Percentiles rank a stretch among this genome's conserved stretches.
phyloP scores from a whole-genome alignment of 2,113 vertebrate species.

The Perognathus longimembris region DNA sequence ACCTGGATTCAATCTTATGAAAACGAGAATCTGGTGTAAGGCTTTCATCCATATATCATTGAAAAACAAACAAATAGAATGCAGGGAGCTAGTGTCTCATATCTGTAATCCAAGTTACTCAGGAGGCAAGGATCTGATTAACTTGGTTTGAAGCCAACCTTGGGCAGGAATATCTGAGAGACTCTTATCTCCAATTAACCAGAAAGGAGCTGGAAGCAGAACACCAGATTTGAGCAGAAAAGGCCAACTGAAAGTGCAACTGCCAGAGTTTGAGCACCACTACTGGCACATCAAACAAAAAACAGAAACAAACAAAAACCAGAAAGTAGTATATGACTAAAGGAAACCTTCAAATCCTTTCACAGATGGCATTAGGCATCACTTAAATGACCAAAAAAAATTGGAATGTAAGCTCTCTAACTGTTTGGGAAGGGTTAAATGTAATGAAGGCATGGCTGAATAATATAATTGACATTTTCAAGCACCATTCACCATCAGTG shows the following conservation, averaged over 20 bases:
- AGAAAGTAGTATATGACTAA: background rate
- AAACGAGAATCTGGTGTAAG: constrained; percentile 8
- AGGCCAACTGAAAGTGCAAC: too few relatives aligned
- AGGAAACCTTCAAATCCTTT: constrained; percentile 16
- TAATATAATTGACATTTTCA: constrained; percentile 52
- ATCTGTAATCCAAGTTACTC: too few relatives aligned
- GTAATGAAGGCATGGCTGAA: constrained; percentile 36
- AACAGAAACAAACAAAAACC: too few relatives aligned
- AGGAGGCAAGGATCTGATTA: too few relatives aligned
- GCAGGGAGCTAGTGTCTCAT: too few relatives aligned
- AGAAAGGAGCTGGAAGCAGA: too few relatives aligned
- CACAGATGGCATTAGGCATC: constrained; percentile 29
- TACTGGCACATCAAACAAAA: background rate
- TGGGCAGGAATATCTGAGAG: too few relatives aligned
- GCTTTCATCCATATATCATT: background rate
- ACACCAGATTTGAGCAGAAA: too few relatives aligned
- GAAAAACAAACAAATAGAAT: too few relatives aligned
- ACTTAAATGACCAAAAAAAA: constrained; percentile 6
- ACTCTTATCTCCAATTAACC: too few relatives aligned
- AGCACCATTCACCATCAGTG: constrained; percentile 40
- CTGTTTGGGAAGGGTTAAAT: background rate
- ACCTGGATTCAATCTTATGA: background rate
- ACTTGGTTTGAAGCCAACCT: too few relatives aligned
- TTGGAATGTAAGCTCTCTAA: background rate
- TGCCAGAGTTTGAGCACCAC: too few relatives aligned